Base-by-base conservation (phyloP, 2,888 invertebrate species). In the Hydropsyche betteni region DNA sequence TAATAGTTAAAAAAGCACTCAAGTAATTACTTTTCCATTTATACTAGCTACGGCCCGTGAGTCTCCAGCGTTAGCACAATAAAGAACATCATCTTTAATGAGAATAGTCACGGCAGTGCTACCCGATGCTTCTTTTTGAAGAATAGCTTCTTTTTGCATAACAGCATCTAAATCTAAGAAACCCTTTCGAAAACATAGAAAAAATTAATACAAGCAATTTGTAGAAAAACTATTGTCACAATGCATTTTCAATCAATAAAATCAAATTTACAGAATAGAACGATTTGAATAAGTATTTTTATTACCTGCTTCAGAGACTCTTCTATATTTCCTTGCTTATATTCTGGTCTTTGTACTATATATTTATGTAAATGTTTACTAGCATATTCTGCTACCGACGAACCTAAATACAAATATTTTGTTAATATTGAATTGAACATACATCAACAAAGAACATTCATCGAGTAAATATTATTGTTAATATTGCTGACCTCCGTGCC, bases 31-130 rank as follows among this genome's bases (percentile, higher is more conserved):
- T 81, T 87, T 87, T 36, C 98, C 98, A 79, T 90, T 89, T 0
- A 97, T 90, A 83, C 95, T 94, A 33, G 96, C 97, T 36, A 99
- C 92, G 1, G 98, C 97, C 79, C 99, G 89, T 0, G 98, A 98
- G 83, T 99, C 99, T 0, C 99, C 99, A 8, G 97, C 97, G 84
- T 99, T 99, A 75, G 96, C 98, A 87, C 98, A 98, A 84, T 93
- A 98, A 58, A 99, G 86, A 79, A 90, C 91, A 83, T 92, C 91
- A 81, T 96, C 92, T 86, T 96, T 97, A 71, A 97, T 87, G 33
- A 97, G 86, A 72, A 94, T 91, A 72, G 93, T 92, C 69, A 98
- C 92, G 6, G 98, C 98, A 44, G 98, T 99, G 72, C 97, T 95
- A 70, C 99, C 99, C 7, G 97, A 96, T 83, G 97, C 92, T 84